phyloP scores from a whole-genome alignment of 2,113 vertebrate genomes.

The Psophia crepitans region DNA sequence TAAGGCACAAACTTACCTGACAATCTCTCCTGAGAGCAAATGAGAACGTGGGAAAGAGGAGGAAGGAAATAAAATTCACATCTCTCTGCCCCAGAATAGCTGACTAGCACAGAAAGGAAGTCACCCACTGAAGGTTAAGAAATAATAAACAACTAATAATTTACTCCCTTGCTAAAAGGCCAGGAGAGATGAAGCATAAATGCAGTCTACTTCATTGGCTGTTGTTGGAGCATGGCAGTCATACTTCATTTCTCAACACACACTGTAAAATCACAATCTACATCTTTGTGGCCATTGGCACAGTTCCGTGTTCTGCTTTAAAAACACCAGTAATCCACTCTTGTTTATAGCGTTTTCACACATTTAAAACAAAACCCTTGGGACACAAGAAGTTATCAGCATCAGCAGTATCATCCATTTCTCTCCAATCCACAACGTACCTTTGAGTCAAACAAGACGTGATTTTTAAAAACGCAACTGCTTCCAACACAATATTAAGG shows the following conservation, averaged over 20 bases:
- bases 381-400: neutral
- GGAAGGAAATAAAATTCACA: neutral
- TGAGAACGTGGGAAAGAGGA: neutral
- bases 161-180: slow-evolving; percentile 14
- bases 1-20: neutral
- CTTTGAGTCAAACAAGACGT: neutral
- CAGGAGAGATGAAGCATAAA: slow-evolving; percentile 24
- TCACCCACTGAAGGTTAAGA: slow-evolving; percentile 25
- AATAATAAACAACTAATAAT: slow-evolving; percentile 45
- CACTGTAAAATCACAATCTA: neutral
- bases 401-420: neutral
- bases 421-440: neutral
- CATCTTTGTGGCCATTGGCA: slow-evolving; percentile 17
- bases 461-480: neutral
- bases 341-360: neutral
- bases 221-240: neutral
- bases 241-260: neutral
- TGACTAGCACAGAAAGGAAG: slow-evolving; percentile 18
- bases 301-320: neutral
- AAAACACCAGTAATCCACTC: neutral
- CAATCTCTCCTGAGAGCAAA: neutral
- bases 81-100: neutral
- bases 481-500: neutral
- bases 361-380: slow-evolving; percentile 1
- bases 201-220: neutral